Evolutionary conservation across 2,797 vertebrate species (phyloP), one percentile per base, ranked within the genome.

Genomic region (Euthynnus affinis): DNA sequence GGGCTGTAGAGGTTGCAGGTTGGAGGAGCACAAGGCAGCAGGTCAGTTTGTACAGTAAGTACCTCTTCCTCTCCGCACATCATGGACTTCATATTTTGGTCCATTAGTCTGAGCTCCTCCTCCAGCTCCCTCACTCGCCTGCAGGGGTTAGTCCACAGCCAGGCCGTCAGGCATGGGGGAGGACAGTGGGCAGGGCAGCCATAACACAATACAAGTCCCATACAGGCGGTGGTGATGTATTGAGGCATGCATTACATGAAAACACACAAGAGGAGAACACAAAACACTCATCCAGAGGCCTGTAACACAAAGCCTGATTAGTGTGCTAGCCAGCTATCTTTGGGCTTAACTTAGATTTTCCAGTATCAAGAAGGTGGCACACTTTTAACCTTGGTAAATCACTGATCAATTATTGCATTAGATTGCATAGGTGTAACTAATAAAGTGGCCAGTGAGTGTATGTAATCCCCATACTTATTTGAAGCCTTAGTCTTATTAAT

Each of bases 11-110:
- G 72, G 71, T 66, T 76, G 81, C 72, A 87, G 84, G 82, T 82
- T 78, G 91, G 76, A 85, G 78, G 72, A 81, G 73, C 53, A 83
- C 71, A 70, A 62, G 76, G 72, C 44, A 76, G 71, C 20, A 76
- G 67, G 71, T 65, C 66, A 63, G 48, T 51, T 69, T 10, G 42
- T 34, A 66, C 82, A 59, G 57, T 58, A 62, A 94, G 94, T 99
- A 99, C 98, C 98, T 99, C 97, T 93, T 99, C 98, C 92, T 99
- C 98, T 91, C 97, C 96, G 92, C 96, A 97, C 96, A 97, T 97
- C 95, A 98, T 95, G 91, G 97, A 97, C 96, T 99, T 99, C 94
- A 99, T 91, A 93, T 96, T 96, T 95, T 98, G 97, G 93, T 99
- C 98, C 98, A 98, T 97, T 88, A 97, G 96, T 93, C 94, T 95